Evolutionary conservation across 2,797 vertebrate species (phyloP).

Genomic region (Pangasius djambal): DNA sequence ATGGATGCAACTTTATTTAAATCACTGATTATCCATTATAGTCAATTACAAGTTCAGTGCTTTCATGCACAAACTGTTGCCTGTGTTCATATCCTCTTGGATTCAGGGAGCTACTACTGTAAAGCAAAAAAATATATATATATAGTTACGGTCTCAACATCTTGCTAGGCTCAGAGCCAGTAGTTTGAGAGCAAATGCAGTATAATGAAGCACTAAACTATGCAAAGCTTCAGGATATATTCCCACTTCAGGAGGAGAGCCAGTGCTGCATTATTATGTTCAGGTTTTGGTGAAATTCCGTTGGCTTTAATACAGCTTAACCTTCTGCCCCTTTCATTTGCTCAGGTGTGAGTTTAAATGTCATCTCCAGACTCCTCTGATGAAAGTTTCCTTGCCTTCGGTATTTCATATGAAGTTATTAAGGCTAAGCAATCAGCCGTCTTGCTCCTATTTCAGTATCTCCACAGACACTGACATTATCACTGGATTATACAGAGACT

Average conservation of each 20-base stretch:
- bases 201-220: constrained; percentile 15
- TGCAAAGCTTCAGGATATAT: constrained; percentile 27
- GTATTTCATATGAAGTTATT: constrained; percentile 54
- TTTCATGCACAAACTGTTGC: not conserved
- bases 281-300: constrained; percentile 44
- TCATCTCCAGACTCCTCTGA: constrained; percentile 40
- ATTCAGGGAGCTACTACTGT: not conserved
- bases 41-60: not conserved
- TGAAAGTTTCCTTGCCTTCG: constrained; percentile 43
- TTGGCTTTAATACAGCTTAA: constrained; percentile 54
- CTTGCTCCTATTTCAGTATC: constrained; percentile 45
- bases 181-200: not conserved
- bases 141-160: not conserved
- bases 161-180: not conserved
- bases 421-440: constrained; percentile 48
- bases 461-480: constrained; percentile 41
- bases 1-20: not conserved
- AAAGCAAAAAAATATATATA: not conserved
- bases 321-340: constrained; percentile 55
- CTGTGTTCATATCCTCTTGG: not conserved
- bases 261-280: constrained; percentile 45
- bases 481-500: constrained; percentile 33
- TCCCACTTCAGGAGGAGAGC: constrained; percentile 15
- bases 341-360: constrained; percentile 58
- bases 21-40: not conserved